A percentile compares a stretch with the other conserved stretches of the same genome.
phyloP scores from a whole-genome alignment of 2,888 invertebrate genomes.

The Sesamia inferens region DNA sequence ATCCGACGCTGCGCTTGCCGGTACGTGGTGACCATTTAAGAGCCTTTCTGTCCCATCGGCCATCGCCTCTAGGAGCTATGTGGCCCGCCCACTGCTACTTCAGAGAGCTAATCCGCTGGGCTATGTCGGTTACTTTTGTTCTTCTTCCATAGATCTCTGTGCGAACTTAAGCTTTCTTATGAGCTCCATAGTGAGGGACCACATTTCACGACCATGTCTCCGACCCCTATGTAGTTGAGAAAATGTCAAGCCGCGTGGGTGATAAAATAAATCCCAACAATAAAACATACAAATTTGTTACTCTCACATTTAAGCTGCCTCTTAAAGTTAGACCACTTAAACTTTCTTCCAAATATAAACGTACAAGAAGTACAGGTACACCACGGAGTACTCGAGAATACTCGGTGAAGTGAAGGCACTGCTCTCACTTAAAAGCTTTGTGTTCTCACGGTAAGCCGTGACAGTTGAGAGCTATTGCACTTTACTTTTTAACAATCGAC shows the following conservation, averaged over 20 bases:
- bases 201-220: no score
- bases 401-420: constrained; percentile 26
- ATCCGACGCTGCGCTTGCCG: no score
- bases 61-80: no score
- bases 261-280: constrained; percentile 1
- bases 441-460: constrained; percentile 14
- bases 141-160: no score
- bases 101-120: no score
- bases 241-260: background rate
- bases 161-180: no score
- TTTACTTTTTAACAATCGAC: constrained; percentile 38
- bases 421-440: constrained; percentile 36
- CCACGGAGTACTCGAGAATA: constrained; percentile 6
- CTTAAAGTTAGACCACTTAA: constrained; percentile 33
- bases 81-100: no score
- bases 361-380: constrained; percentile 20
- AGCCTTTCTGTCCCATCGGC: no score
- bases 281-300: constrained; percentile 5
- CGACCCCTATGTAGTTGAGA: background rate
- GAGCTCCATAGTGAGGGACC: no score
- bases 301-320: constrained; percentile 11
- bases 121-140: no score
- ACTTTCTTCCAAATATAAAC: constrained; percentile 20
- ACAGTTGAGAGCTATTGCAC: constrained; percentile 27
- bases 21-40: no score